These are phyloP conservation scores for Zaprionus ornatus DNA, from an alignment of 1,140 invertebrate genomes.

Conservation along the genomic window DNA sequence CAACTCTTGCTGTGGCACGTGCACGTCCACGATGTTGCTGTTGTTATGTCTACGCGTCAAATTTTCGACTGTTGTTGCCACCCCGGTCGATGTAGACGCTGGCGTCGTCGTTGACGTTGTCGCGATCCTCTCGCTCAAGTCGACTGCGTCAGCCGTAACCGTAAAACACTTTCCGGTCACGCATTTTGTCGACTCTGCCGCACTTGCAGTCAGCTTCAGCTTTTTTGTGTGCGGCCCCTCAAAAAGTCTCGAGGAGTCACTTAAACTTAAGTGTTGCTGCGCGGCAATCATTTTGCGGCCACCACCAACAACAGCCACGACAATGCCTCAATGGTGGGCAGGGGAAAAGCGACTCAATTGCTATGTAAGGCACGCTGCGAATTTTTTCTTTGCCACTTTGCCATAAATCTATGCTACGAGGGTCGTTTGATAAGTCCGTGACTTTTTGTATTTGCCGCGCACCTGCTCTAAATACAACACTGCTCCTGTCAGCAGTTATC, in stretches of 20 bases:
- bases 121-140: constrained; percentile 14
- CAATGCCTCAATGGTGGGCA: constrained; percentile 52
- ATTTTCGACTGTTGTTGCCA: constrained; percentile 55
- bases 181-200: constrained; percentile 54
- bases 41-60: constrained; percentile 60
- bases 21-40: constrained; percentile 40
- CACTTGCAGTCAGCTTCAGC: not conserved
- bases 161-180: constrained; percentile 79
- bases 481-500: too few relatives aligned
- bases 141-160: constrained; percentile 69
- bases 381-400: constrained; percentile 47
- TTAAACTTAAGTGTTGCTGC: constrained; percentile 78
- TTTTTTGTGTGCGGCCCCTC: constrained; percentile 19
- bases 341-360: constrained; percentile 68
- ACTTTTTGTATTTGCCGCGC: too few relatives aligned
- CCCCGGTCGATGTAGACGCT: constrained; percentile 37
- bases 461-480: too few relatives aligned
- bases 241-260: constrained; percentile 74
- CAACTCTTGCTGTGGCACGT: constrained; percentile 19
- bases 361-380: constrained; percentile 61
- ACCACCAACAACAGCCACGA: constrained; percentile 46
- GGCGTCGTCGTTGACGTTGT: not conserved
- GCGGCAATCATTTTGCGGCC: constrained; percentile 75
- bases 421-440: too few relatives aligned
- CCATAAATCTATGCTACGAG: too few relatives aligned